Percentiles rank a stretch among this genome's conserved stretches.
Conservation (phyloP, 2,888 invertebrate species). For the Cyclophora albipunctata region DNA sequence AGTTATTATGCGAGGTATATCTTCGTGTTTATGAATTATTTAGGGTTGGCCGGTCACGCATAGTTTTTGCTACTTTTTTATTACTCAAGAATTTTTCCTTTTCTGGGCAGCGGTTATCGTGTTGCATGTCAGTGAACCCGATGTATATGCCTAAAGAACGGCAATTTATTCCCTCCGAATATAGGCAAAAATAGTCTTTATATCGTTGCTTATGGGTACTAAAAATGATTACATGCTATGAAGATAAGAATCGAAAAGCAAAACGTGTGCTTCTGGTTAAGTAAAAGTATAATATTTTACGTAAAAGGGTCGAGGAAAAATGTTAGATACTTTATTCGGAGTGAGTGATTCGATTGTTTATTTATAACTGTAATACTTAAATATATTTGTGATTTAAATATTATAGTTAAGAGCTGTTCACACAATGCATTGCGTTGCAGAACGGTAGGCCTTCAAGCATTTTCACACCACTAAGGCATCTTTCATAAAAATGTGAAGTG, state of each 20-base stretch:
- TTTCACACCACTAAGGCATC: no score
- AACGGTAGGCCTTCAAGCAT: no score
- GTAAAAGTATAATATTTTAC: not conserved
- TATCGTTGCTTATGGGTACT: constrained; percentile 20
- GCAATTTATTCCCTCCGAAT: constrained; percentile 24
- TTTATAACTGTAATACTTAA: not conserved
- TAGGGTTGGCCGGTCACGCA: constrained; percentile 36
- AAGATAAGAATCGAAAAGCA: constrained; percentile 14
- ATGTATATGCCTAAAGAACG: constrained; percentile 28
- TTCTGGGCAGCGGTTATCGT: constrained; percentile 64
- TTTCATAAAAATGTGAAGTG: no score
- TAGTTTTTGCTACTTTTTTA: constrained; percentile 50
- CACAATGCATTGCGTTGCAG: no score
- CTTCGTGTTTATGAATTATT: not conserved
- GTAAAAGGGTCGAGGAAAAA: not conserved
- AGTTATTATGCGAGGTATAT: not conserved
- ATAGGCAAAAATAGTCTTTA: constrained; percentile 21
- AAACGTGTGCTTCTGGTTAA: constrained; percentile 12
- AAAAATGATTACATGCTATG: constrained; percentile 17
- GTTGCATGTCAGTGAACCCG: constrained; percentile 56
- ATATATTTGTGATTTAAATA: not conserved
- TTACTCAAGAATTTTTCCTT: constrained; percentile 54
- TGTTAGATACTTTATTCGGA: not conserved
- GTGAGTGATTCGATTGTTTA: not conserved
- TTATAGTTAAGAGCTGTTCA: not conserved